phyloP scores from a whole-genome alignment of 2,888 invertebrate species.

The Phyto melanocephala region DNA sequence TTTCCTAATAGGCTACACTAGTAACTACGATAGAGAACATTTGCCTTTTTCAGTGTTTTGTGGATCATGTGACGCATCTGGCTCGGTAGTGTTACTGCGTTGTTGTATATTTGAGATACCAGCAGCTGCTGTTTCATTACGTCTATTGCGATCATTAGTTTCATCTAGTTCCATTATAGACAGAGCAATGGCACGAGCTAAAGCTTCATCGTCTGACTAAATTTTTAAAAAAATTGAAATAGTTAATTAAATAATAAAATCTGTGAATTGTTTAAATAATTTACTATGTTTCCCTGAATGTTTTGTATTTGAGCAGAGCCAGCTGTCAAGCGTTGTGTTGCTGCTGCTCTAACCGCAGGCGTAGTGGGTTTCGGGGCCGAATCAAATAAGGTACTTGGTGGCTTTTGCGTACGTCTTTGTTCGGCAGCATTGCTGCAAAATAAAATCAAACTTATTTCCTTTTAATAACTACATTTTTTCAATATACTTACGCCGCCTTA shows the following conservation, averaged over 20 bases:
- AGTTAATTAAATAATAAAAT: not conserved
- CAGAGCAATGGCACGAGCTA: constrained; percentile 90
- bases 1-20: not conserved
- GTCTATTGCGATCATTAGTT: constrained; percentile 71
- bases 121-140: constrained; percentile 64
- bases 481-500: constrained; percentile 70
- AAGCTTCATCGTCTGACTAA: constrained; percentile 92
- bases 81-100: constrained; percentile 62
- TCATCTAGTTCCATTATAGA: constrained; percentile 83
- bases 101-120: constrained; percentile 61
- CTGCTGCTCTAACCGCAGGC: constrained; percentile 58
- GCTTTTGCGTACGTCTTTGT: constrained; percentile 72
- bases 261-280: constrained; percentile 32
- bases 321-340: constrained; percentile 63
- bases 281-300: constrained; percentile 85
- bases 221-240: constrained; percentile 58
- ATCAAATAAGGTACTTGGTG: constrained; percentile 68
- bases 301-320: constrained; percentile 74
- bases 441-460: not conserved
- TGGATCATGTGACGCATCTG: constrained; percentile 66
- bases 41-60: constrained; percentile 74
- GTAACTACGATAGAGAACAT: constrained; percentile 75
- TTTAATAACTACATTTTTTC: too few relatives aligned
- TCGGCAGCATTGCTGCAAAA: constrained; percentile 74
- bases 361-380: constrained; percentile 68